Percentiles rank a stretch among this genome's conserved stretches.
Conservation (phyloP, 2,113 vertebrate genomes). For the Nanorana parkeri region DNA sequence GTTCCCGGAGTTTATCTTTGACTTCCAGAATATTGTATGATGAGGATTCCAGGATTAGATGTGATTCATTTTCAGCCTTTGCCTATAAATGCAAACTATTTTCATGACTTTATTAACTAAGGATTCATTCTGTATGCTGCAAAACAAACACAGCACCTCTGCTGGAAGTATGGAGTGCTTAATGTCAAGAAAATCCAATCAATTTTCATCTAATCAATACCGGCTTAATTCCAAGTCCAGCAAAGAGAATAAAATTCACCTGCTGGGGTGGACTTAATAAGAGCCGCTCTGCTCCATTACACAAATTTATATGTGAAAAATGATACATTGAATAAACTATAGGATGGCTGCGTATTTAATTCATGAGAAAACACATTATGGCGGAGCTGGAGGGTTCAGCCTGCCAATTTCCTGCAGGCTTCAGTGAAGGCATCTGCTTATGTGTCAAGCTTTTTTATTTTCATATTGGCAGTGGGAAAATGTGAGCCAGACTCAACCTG, state of each 20-base stretch:
- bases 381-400: too few relatives aligned
- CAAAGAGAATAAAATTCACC: background rate
- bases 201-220: background rate
- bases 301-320: background rate
- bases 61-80: background rate
- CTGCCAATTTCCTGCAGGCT: too few relatives aligned
- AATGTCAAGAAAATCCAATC: background rate
- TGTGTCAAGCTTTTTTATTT: too few relatives aligned
- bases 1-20: too few relatives aligned
- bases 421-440: too few relatives aligned
- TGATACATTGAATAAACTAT: too few relatives aligned
- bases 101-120: background rate
- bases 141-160: background rate
- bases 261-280: background rate
- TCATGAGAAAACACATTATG: too few relatives aligned
- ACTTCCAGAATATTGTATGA: too few relatives aligned
- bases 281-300: background rate
- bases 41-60: too few relatives aligned
- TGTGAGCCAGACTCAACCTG: too few relatives aligned
- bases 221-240: background rate
- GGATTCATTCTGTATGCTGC: background rate
- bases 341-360: too few relatives aligned
- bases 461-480: too few relatives aligned
- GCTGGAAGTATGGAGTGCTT: background rate
- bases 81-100: background rate